Evolutionary conservation across 53 echinoderm and acorn worm species (phyloP), one percentile per base, ranked within the genome.

Genomic region (Astropecten irregularis): DNA sequence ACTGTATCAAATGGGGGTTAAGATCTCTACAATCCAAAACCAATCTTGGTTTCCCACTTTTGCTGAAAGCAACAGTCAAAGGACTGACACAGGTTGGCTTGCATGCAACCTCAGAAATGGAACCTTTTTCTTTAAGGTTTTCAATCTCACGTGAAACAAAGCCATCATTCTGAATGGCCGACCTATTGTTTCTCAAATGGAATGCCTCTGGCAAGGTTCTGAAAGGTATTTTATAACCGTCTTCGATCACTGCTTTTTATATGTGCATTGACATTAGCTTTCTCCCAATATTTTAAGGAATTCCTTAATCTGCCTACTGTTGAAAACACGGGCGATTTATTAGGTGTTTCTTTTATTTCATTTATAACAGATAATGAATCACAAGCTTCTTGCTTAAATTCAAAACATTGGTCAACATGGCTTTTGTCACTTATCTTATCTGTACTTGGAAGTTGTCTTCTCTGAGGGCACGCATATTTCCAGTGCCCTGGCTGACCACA

Each of bases 21-120:
- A 89, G 58, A 40, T 58, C 40, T 16, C 85, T 36, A 16, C 68
- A 58, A 79, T 89, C 81, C 40, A 89, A 63, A 36, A 89, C 85
- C 15, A 89, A 33, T 30, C 85, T 56, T 25, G 65, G 44, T 49
- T 89, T 89, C 8, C 90, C 90, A 5, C 36, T 68, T 16, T 20
- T 66, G 34, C 40, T 37, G 11, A 25, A 35, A 3, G 83, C 66
- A 14, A 67, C 67, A 2, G 68, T 52, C 9, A 68, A 55, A 5
- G 83, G 68, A 49, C 67, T 67, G 0, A 82, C 52, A 42, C 9
- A 27, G 4, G 18, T 2, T 48, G 49, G 69, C 37, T 69, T 49
- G 0, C 16, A n/a, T 4, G 0, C 15, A 18, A 16, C 14, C 22
- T 69, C 18, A 11, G 14, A 23, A 28, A 69, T 49, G 14, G 48